Evolutionary conservation across 92 coral and sea anemone genomes (phyloP), one percentile per base, ranked within the genome.

Genomic region (Phenganax marumi): DNA sequence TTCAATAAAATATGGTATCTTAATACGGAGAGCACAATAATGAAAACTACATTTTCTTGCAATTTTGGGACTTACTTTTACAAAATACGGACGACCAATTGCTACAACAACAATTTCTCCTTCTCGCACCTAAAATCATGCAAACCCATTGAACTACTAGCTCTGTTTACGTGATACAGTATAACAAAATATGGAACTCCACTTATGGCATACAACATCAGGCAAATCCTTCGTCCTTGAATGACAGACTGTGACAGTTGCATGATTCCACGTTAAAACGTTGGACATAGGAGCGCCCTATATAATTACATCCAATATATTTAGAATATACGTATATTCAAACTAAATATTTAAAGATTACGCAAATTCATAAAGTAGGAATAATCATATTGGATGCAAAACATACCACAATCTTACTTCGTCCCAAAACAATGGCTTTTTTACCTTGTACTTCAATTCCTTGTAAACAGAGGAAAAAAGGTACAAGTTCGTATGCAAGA

Each of bases 201-300:
- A 25, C 47, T 26, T 10, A 0, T 52, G 48, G 60, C 92, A 73
- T 85, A 95, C 98, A 89, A 92, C 97, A 26, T 85, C 91, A 8
- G 96, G 89, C 62, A 92, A 89, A 55, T 95, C 91, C 81, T 86
- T 91, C 12, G 98, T 95, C 81, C 87, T 95, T 33, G 98, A 95
- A 81, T 95, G 98, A 72, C 98, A 95, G 17, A 97, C 93, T 33
- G 98, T 95, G 33, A 95, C 98, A 0, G 98, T 95, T 7, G 98
- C 98, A 86, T 95, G 90, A 66, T 95, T 97, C 97, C 97, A 95
- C 54, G 93, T 95, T 25, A 95, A 91, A 47, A 95, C 84, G 76
- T 95, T 93, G 49, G 98, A 97, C 98, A 95, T 95, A 8, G 98
- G 98, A 73, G 97, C 93, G 19, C 97, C 98, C 98, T 95, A 78